phyloP scores from a whole-genome alignment of 2,797 vertebrate genomes.

The Macropodus opercularis region DNA sequence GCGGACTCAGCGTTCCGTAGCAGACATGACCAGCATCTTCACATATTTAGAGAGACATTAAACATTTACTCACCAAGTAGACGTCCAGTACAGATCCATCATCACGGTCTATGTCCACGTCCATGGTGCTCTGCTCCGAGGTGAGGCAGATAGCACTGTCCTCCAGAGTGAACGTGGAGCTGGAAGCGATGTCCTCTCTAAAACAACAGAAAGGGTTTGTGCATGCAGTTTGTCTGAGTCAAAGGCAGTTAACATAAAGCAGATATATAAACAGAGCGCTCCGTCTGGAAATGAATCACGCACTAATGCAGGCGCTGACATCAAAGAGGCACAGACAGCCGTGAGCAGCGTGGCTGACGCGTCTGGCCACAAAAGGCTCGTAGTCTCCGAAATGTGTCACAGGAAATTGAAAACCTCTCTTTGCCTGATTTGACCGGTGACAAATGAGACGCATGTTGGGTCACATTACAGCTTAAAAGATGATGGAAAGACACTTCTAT shows the following conservation, averaged over 20 bases:
- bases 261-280: constrained; percentile 19
- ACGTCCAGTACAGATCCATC: constrained; percentile 92
- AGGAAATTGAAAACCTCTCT: constrained; percentile 34
- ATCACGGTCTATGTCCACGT: constrained; percentile 90
- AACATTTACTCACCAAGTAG: constrained; percentile 96
- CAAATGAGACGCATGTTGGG: neutral
- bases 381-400: constrained; percentile 20
- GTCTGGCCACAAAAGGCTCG: constrained; percentile 27
- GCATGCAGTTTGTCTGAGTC: constrained; percentile 13
- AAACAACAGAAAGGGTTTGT: constrained; percentile 28
- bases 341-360: neutral
- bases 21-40: neutral
- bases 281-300: constrained; percentile 4
- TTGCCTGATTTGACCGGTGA: neutral
- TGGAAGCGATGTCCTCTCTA: constrained; percentile 89
- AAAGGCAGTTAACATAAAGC: constrained; percentile 8
- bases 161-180: constrained; percentile 93
- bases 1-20: neutral
- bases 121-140: constrained; percentile 91
- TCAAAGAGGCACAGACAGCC: constrained; percentile 14
- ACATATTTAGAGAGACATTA: neutral
- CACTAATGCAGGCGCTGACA: constrained; percentile 1
- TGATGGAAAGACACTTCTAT: too few species aligned
- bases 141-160: constrained; percentile 95
- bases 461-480: neutral